Conservation (phyloP, 2,113 vertebrate genomes). For the Perccottus glenii region DNA sequence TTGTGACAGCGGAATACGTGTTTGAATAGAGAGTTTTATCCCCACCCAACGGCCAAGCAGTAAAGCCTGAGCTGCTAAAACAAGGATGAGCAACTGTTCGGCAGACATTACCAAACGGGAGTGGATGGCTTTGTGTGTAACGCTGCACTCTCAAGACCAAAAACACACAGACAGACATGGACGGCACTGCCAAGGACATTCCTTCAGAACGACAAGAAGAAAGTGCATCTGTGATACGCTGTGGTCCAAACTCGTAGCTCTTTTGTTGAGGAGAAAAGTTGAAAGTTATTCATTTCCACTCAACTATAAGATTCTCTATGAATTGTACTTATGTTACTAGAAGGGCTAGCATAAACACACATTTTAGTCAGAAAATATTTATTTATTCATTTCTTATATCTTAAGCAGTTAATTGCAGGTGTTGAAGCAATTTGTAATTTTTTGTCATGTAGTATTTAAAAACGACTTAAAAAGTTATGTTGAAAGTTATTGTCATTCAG, state of each 20-base stretch:
- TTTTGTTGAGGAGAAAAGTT: slow-evolving; percentile 29
- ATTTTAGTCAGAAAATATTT: not conserved
- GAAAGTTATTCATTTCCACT: slow-evolving; percentile 29
- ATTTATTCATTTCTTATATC: too few relatives aligned
- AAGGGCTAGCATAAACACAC: slow-evolving; percentile 11
- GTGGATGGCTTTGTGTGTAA: slow-evolving; percentile 22
- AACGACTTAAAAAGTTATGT: too few relatives aligned
- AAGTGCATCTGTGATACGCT: slow-evolving; percentile 20
- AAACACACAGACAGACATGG: slow-evolving; percentile 9
- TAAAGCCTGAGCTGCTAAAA: slow-evolving; percentile 55
- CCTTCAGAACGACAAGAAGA: slow-evolving; percentile 10
- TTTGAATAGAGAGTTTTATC: slow-evolving; percentile 54
- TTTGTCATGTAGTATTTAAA: too few relatives aligned
- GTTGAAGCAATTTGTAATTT: too few relatives aligned
- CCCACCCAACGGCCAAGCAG: slow-evolving; percentile 36
- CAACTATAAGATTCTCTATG: slow-evolving; percentile 37
- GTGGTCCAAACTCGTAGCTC: slow-evolving; percentile 3
- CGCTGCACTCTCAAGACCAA: slow-evolving; percentile 16
- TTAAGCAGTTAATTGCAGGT: too few relatives aligned
- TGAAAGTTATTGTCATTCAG: too few relatives aligned
- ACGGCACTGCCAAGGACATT: slow-evolving; percentile 15
- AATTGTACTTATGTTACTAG: slow-evolving; percentile 34
- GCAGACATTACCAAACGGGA: slow-evolving; percentile 40
- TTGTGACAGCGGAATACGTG: slow-evolving; percentile 57
- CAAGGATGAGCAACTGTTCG: slow-evolving; percentile 50